Percentiles rank a stretch among this genome's conserved stretches.
phyloP scores from a whole-genome alignment of 1,140 invertebrate genomes.

The Cydia strobilella region DNA sequence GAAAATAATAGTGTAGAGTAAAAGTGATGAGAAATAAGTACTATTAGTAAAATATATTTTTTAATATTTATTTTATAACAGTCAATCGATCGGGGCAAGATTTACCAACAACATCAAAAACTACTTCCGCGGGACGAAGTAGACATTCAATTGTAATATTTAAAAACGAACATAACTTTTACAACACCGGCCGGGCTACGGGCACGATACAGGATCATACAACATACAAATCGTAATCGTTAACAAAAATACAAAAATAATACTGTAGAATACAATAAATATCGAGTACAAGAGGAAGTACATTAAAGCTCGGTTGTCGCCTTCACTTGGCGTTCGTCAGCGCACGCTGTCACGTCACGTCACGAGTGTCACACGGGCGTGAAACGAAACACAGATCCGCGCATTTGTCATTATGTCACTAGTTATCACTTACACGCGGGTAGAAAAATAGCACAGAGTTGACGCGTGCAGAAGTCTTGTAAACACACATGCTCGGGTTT shows the following conservation, averaged over 20 bases:
- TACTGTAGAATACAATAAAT: conserved; percentile 68
- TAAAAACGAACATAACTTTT: conserved; percentile 24
- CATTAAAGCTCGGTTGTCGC: conserved; percentile 33
- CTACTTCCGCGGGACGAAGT: conserved; percentile 30
- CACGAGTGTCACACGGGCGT: not conserved
- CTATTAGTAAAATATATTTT: conserved; percentile 23
- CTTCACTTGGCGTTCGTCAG: not conserved
- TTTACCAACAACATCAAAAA: conserved; percentile 33
- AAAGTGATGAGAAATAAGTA: conserved; percentile 15
- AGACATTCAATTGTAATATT: conserved; percentile 21
- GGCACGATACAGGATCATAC: conserved; percentile 33
- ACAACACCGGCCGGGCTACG: not conserved
- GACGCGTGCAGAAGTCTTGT: not conserved
- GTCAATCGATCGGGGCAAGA: conserved; percentile 49
- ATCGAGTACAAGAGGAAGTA: conserved; percentile 39
- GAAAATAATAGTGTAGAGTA: not conserved
- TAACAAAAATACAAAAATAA: conserved; percentile 61
- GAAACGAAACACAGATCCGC: not conserved
- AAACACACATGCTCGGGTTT: not conserved
- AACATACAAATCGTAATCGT: conserved; percentile 34
- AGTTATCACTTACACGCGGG: not conserved
- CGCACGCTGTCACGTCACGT: not conserved
- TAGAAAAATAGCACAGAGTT: conserved; percentile 3
- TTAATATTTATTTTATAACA: conserved; percentile 39
- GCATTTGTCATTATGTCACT: not conserved